These are phyloP conservation scores for Gonocerus acuteangulatus DNA, from an alignment of 2,888 invertebrate genomes.

Conservation along the genomic window DNA sequence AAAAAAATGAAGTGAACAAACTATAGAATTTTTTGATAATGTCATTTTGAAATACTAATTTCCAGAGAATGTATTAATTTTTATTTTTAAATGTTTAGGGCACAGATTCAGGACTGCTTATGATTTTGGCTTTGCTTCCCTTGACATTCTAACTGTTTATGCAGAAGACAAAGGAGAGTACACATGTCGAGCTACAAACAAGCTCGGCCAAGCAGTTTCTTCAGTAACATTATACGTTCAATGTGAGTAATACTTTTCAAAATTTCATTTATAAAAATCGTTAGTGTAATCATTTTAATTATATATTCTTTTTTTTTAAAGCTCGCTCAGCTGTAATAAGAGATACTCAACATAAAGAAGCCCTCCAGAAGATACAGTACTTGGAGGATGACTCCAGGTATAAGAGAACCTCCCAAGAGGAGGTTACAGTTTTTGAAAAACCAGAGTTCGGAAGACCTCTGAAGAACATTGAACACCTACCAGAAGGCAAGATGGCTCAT, in stretches of 20 bases:
- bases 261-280: background rate
- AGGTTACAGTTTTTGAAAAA: conserved; percentile 68
- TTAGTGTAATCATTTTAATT: background rate
- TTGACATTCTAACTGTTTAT: conserved; percentile 89
- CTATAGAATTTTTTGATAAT: too few relatives aligned
- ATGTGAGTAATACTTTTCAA: conserved; percentile 51
- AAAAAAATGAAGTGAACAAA: too few relatives aligned
- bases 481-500: conserved; percentile 82
- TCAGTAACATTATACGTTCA: conserved; percentile 72
- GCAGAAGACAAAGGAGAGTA: conserved; percentile 91
- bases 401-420: conserved; percentile 63
- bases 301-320: conserved; percentile 42
- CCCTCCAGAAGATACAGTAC: conserved; percentile 82
- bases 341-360: conserved; percentile 88
- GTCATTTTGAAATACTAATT: too few relatives aligned
- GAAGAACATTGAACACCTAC: conserved; percentile 70
- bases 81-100: conserved; percentile 40
- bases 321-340: conserved; percentile 75
- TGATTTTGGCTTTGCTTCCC: conserved; percentile 93
- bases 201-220: conserved; percentile 72
- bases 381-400: conserved; percentile 78
- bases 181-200: conserved; percentile 78
- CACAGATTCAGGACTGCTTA: conserved; percentile 89
- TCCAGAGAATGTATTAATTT: too few relatives aligned
- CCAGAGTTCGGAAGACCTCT: conserved; percentile 84